phyloP scores from a whole-genome alignment of 2,888 invertebrate species.

The Tuta absoluta region DNA sequence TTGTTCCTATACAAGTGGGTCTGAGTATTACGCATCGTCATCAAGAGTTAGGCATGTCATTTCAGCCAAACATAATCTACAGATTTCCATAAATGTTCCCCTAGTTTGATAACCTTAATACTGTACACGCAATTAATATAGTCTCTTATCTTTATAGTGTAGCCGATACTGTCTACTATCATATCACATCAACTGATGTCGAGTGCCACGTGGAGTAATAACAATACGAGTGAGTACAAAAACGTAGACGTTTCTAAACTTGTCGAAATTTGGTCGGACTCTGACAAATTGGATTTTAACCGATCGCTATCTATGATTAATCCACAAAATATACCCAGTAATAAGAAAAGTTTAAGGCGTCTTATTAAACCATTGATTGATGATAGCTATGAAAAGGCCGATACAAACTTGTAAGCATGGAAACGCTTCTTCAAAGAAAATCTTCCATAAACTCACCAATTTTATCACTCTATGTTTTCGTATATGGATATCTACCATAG shows the following conservation, averaged over 20 bases:
- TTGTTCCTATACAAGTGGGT: neutral
- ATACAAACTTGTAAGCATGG: neutral
- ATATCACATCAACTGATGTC: neutral
- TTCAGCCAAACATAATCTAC: neutral
- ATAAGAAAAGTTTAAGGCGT: conserved; percentile 1
- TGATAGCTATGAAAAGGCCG: neutral
- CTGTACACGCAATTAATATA: conserved; percentile 15
- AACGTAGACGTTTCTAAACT: neutral
- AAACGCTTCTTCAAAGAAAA: no score
- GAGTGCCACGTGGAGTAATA: neutral
- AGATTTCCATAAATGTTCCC: neutral
- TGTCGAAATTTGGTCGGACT: neutral
- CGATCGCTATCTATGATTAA: no score
- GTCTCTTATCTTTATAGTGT: conserved; percentile 17
- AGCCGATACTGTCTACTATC: conserved; percentile 1
- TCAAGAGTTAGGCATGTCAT: neutral
- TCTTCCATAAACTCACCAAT: no score
- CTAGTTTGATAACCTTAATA: neutral
- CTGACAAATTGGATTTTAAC: neutral
- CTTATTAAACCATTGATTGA: conserved; percentile 1
- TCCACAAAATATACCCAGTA: neutral
- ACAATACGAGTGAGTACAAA: neutral
- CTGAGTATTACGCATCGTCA: neutral
- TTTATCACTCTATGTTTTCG: no score
- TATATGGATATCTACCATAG: no score